Base-by-base conservation (phyloP, 1,140 invertebrate genomes). In the Cheumatopsyche charites region DNA sequence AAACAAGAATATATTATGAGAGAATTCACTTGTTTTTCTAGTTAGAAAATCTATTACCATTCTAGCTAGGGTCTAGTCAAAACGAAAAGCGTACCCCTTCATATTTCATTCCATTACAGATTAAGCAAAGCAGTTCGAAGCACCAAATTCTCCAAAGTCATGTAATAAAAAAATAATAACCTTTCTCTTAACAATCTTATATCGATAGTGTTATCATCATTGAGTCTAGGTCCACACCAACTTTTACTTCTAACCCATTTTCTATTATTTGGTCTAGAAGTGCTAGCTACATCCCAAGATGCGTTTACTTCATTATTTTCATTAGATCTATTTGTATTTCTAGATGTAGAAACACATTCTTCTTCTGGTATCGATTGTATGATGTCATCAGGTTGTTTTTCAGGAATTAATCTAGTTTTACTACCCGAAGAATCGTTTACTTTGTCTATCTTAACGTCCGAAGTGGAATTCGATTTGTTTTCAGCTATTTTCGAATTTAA, bases 141-240 rank as follows among this genome's bases (percentile, higher is more conserved):
- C 47, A 17, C 3, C 21, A 52, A 15, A 15, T 17, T 21, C 3
- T 21, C 47, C 3, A 36, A 36, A n/a, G n/a, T 55, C 55, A 47
- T 29, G 36, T 36, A 9, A 42, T 65, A 23, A 17, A 23, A 45
- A 23, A 55, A 41, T 41, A 26, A 11, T 19, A 47, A 74, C 75
- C 75, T 74, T 68, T 76, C 75, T 70, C 73, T 74, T 15, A 74
- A 58, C 21, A 72, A 55, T 65, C 75, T 55, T 15, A 74, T 66
- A 21, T 76, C 73, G 6, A 70, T 45, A 0, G 49, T 63, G 9
- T 58, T 70, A 13, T 74, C 73, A 58, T 74, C 70, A 7, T 52
- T 67, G 1, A 66, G 23, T 43, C 72, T 65, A 6, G 42, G 13
- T 19, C 69, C 70, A 45, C 75, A 72, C 72, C 72, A 74, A 55